Evolutionary conservation across 2,797 vertebrate genomes (phyloP), one percentile per base, ranked within the genome.

Genomic region (Benthosema pterotum): DNA sequence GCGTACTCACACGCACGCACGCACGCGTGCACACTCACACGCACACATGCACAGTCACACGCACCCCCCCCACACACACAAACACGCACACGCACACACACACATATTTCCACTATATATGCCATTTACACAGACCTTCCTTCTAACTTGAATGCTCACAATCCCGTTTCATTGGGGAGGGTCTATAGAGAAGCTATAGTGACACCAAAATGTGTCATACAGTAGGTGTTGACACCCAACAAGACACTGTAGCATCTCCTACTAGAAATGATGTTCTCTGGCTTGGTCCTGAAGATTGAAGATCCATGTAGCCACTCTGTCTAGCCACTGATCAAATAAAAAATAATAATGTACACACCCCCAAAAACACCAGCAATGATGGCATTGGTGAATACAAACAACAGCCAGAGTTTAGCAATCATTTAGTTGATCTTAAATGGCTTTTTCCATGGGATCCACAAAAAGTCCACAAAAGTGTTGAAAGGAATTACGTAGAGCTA

Each of bases 111-210:
- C 11, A 11, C 43, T 28, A 28, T n/a, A 45, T 45, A 13, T 45
- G 43, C 43, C 57, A 66, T 57, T 38, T 72, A 63, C 50, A 9
- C 59, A 43, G 50, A 58, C 18, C 57, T 53, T 69, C 18, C 57
- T 53, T 69, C 56, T 25, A 63, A 53, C 54, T 18, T 42, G 63
- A 38, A 70, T 9, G 63, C 48, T 71, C 22, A 50, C 59, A 69
- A 43, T 61, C 45, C 3, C 15, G 58, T 57, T 52, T n/a, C 25
- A 45, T 48, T 14, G n/a, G 45, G 19, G 25, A 16, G 45, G 19
- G 32, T 28, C 57, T 48, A 4, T 57, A 16, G 15, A 38, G 32
- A 45, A 9, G 45, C 22, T 11, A 2, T 16, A 8, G 5, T 49
- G 15, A 18, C 11, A 11, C 15, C 6, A 11, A 11, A 47, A 9